These are phyloP conservation scores for Trinorchestia longiramus DNA, from an alignment of 1,140 invertebrate genomes.

Conservation along the genomic window DNA sequence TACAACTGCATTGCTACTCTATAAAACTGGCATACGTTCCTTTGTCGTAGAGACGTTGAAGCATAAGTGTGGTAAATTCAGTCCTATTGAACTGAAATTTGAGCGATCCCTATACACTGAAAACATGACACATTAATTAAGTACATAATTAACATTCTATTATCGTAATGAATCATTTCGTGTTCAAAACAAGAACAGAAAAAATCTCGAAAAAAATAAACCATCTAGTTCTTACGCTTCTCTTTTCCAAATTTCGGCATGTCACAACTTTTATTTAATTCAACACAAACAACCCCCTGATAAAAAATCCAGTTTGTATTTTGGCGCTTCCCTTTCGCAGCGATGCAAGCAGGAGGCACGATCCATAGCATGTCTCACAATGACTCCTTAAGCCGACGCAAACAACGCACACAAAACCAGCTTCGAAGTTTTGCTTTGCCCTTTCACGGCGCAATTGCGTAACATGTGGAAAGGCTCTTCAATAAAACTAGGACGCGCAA, in stretches of 20 bases:
- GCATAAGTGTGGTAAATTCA: background rate
- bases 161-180: background rate
- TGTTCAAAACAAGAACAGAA: background rate
- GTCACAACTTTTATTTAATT: background rate
- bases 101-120: background rate
- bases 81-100: background rate
- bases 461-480: constrained; percentile 9
- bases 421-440: background rate
- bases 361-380: background rate
- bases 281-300: background rate
- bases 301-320: background rate
- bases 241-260: background rate
- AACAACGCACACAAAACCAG: background rate
- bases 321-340: background rate
- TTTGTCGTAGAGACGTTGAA: background rate
- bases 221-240: background rate
- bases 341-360: background rate
- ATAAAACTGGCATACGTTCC: too few relatives aligned
- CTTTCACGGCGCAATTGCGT: constrained; percentile 24
- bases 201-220: background rate
- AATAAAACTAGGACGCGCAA: background rate
- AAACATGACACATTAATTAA: background rate
- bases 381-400: background rate
- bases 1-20: too few relatives aligned
- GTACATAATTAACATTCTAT: background rate